Conservation (phyloP, 2,888 invertebrate species). For the Caenorhabditis auriculariae region DNA sequence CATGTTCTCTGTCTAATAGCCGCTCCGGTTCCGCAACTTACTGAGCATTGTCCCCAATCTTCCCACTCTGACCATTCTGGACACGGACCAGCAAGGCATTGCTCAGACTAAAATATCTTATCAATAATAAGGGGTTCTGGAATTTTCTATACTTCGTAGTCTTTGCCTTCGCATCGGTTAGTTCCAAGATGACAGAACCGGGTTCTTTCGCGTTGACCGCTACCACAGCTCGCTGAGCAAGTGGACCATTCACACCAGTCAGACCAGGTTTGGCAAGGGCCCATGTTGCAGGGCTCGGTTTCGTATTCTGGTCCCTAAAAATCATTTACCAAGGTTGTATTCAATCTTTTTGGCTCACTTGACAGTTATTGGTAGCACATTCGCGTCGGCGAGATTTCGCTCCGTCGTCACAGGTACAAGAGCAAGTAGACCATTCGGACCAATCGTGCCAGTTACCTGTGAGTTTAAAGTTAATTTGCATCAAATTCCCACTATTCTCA, state of each 20-base stretch:
- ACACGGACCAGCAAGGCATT: slow-evolving; percentile 50
- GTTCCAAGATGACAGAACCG: slow-evolving; percentile 56
- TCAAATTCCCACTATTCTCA: not conserved
- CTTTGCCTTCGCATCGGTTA: slow-evolving; percentile 51
- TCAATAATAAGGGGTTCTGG: not conserved
- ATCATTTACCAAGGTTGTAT: not conserved
- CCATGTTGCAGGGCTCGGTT: slow-evolving; percentile 43
- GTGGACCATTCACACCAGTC: slow-evolving; percentile 58
- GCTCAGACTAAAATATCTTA: slow-evolving; percentile 20
- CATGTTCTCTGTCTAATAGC: slow-evolving; percentile 44
- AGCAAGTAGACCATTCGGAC: slow-evolving; percentile 53
- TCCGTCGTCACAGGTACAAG: slow-evolving; percentile 52
- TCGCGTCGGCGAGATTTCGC: slow-evolving; percentile 46
- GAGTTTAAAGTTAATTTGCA: not conserved
- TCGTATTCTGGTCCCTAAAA: slow-evolving; percentile 42
- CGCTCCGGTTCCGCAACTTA: slow-evolving; percentile 47
- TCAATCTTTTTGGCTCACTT: slow-evolving; percentile 10
- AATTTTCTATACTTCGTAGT: slow-evolving; percentile 32
- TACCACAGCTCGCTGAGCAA: slow-evolving; percentile 45
- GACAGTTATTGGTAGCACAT: slow-evolving; percentile 46
- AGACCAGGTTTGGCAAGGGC: slow-evolving; percentile 54
- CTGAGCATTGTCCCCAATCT: slow-evolving; percentile 52
- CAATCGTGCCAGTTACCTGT: slow-evolving; percentile 47
- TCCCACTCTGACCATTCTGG: slow-evolving; percentile 53
- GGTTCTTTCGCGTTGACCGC: slow-evolving; percentile 45